Conservation (phyloP, 2,797 vertebrate genomes). For the Staurois parvus region DNA sequence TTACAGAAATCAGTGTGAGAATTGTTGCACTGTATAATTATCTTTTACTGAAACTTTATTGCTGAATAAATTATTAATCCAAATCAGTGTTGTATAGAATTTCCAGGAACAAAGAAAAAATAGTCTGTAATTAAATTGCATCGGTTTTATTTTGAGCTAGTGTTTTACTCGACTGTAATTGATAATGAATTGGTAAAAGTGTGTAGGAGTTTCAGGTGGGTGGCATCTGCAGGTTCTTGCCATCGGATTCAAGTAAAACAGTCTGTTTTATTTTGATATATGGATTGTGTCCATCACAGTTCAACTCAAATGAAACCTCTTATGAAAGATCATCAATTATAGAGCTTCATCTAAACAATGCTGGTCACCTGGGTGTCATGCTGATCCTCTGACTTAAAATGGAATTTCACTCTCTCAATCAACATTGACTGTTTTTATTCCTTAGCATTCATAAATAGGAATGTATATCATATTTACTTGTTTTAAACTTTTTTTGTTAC, state of each 20-base stretch:
- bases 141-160: constrained; percentile 80
- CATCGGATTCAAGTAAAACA: constrained; percentile 16
- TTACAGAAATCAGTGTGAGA: constrained; percentile 84
- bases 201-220: constrained; percentile 75
- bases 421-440: too few relatives aligned
- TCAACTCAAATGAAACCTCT: too few relatives aligned
- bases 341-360: not conserved
- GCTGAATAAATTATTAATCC: constrained; percentile 87
- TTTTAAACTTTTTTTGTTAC: too few relatives aligned
- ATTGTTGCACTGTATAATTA: constrained; percentile 83
- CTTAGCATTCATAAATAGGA: too few relatives aligned
- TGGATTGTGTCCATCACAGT: not conserved
- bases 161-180: constrained; percentile 84
- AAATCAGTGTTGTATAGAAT: constrained; percentile 84
- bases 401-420: too few relatives aligned
- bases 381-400: not conserved
- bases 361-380: not conserved
- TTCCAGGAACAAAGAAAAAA: constrained; percentile 80
- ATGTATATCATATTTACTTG: too few relatives aligned
- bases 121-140: constrained; percentile 83
- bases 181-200: constrained; percentile 84
- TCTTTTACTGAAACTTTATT: constrained; percentile 82
- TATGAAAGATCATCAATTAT: not conserved
- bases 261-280: not conserved
- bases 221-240: constrained; percentile 73